phyloP scores from a whole-genome alignment of 2,888 invertebrate species.

The Tupiocoris notatus region DNA sequence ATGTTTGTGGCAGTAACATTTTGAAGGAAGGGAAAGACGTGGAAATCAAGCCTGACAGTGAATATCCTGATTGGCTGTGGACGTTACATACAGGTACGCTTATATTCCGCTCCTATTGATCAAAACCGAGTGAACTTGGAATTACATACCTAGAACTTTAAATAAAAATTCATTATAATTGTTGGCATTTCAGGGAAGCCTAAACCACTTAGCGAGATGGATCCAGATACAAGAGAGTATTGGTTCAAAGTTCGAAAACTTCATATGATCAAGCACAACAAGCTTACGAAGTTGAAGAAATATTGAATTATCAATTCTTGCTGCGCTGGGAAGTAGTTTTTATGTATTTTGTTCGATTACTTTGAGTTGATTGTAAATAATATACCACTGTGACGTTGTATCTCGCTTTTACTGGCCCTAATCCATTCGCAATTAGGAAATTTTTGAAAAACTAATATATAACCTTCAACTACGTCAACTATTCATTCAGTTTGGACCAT shows the following conservation, averaged over 20 bases:
- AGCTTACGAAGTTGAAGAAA: conserved; percentile 44
- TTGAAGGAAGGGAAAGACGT: conserved; percentile 75
- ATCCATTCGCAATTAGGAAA: too few relatives aligned
- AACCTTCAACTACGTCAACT: too few relatives aligned
- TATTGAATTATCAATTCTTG: too few relatives aligned
- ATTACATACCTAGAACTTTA: too few relatives aligned
- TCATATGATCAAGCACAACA: conserved; percentile 58
- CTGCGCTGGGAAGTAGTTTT: too few relatives aligned
- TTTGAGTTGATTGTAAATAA: too few relatives aligned
- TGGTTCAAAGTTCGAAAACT: conserved; percentile 72
- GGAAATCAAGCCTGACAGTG: conserved; percentile 69
- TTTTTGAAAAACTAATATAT: too few relatives aligned
- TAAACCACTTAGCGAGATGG: conserved; percentile 66
- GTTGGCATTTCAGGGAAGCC: conserved; percentile 54
- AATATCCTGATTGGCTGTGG: conserved; percentile 96
- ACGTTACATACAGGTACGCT: conserved; percentile 61
- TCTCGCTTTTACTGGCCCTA: too few relatives aligned
- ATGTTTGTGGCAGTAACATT: conserved; percentile 84
- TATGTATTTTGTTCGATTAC: too few relatives aligned
- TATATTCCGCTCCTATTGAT: neutral
- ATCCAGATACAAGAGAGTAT: conserved; percentile 75
- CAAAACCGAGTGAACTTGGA: neutral
- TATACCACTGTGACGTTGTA: too few relatives aligned
- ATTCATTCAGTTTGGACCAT: too few relatives aligned
- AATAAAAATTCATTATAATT: too few relatives aligned